Percentiles rank a stretch among this genome's conserved stretches.
Conservation (phyloP, 2,797 vertebrate genomes). For the Alosa sapidissima region DNA sequence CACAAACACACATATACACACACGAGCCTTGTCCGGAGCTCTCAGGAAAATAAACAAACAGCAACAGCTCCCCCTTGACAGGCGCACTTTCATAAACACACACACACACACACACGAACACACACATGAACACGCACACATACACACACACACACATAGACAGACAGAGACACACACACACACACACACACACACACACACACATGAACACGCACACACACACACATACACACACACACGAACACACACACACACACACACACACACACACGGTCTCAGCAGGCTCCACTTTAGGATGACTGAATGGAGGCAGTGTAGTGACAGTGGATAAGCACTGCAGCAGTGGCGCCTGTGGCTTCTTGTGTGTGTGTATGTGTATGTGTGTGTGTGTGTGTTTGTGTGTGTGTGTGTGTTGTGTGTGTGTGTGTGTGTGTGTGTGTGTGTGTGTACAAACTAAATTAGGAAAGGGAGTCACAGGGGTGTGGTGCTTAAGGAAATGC, state of each 20-base stretch:
- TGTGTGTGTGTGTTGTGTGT: slow-evolving; percentile 3
- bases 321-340: slow-evolving; percentile 20
- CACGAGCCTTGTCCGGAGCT: neutral
- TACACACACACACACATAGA: too few relatives aligned
- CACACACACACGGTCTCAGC: neutral
- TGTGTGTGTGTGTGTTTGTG: neutral
- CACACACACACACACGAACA: neutral
- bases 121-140: neutral
- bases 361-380: neutral
- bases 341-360: neutral
- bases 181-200: too few relatives aligned
- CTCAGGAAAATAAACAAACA: slow-evolving; percentile 13
- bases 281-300: neutral
- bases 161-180: too few relatives aligned
- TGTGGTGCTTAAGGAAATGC: slow-evolving; percentile 20
- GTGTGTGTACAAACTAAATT: neutral
- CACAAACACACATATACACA: neutral
- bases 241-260: neutral
- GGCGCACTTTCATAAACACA: neutral
- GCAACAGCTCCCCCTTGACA: neutral
- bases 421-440: neutral
- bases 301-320: slow-evolving; percentile 34
- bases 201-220: neutral
- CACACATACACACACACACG: neutral
- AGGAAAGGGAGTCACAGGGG: slow-evolving; percentile 41